phyloP scores from a whole-genome alignment of 1,140 invertebrate genomes.

The Rhyacophila brunnea region DNA sequence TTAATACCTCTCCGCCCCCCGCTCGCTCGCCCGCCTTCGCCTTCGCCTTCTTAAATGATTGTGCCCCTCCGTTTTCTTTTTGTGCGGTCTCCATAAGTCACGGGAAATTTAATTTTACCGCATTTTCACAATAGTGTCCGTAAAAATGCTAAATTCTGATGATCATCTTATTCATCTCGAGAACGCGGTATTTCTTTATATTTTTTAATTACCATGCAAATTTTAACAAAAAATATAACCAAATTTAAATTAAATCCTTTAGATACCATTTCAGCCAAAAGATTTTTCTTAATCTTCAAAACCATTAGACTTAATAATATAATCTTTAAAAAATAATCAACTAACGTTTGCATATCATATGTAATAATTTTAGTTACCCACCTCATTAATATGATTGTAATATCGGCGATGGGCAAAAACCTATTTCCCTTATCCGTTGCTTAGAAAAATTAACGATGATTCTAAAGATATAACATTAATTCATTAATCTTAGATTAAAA shows the following conservation, averaged over 20 bases:
- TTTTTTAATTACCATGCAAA: constrained; percentile 20
- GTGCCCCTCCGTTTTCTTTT: not conserved
- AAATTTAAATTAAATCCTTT: too few relatives aligned
- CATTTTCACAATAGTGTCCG: constrained; percentile 19
- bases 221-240: not conserved
- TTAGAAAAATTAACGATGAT: too few relatives aligned
- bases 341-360: too few relatives aligned
- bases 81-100: constrained; percentile 15
- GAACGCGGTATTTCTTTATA: not conserved
- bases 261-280: not conserved
- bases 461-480: too few relatives aligned
- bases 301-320: too few relatives aligned
- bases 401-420: too few relatives aligned
- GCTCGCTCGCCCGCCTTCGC: not conserved
- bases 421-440: too few relatives aligned
- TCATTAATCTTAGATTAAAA: too few relatives aligned
- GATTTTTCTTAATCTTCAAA: not conserved
- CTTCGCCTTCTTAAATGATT: constrained; percentile 27
- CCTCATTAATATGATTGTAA: too few relatives aligned
- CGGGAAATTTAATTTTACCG: constrained; percentile 29
- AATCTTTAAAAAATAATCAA: too few relatives aligned
- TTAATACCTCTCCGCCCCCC: constrained; percentile 25
- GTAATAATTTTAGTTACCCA: too few relatives aligned
- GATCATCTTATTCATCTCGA: constrained; percentile 2
- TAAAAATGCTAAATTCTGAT: constrained; percentile 12